These are phyloP conservation scores for Platysteira castanea DNA, from an alignment of 2,113 vertebrate species.

Conservation along the genomic window DNA sequence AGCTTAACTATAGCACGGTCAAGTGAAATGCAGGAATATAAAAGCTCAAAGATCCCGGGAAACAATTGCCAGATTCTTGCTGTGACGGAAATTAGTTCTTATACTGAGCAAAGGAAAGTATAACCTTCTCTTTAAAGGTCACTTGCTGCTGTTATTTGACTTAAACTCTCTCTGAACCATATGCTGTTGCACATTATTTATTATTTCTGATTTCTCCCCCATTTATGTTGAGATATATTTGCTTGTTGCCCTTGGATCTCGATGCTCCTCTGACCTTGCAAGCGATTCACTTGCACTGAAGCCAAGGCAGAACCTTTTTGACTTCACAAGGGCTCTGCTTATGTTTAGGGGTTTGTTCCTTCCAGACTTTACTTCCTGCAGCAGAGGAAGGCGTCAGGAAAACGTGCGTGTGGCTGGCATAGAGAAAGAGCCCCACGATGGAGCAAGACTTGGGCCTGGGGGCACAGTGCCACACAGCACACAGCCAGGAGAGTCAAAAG, in stretches of 20 bases:
- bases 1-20: background rate
- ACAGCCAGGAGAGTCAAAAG: background rate
- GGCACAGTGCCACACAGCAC: background rate
- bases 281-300: background rate
- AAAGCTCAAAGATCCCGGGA: background rate
- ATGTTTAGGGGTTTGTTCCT: background rate
- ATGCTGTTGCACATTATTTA: background rate
- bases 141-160: background rate
- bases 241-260: background rate
- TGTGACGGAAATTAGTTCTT: background rate
- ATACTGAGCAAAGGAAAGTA: background rate
- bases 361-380: background rate
- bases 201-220: background rate
- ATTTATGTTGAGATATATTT: background rate
- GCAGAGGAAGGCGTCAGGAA: background rate
- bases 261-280: background rate
- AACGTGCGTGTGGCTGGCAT: background rate
- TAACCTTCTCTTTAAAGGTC: constrained; percentile 2
- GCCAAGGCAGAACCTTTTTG: background rate
- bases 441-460: background rate
- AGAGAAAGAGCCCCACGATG: fast-evolving
- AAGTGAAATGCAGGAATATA: background rate
- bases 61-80: background rate
- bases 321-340: background rate
- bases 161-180: background rate